Evolutionary conservation across 1,140 invertebrate species (phyloP).

Genomic region (Diorhabda elongata): DNA sequence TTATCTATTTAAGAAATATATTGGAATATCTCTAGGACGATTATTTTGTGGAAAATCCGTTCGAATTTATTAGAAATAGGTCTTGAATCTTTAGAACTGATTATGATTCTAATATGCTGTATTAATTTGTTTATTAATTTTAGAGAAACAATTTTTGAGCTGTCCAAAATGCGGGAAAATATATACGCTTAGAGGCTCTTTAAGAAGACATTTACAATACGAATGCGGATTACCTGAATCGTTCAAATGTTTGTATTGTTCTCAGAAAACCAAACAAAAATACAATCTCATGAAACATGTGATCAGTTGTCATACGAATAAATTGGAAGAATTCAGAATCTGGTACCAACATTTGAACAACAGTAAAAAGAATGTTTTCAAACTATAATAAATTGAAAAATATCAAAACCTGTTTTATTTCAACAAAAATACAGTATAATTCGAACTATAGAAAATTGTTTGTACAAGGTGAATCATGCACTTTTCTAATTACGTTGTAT

Average conservation of each 20-base stretch:
- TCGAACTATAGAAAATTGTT: not conserved
- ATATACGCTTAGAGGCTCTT: slow-evolving; percentile 28
- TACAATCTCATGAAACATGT: slow-evolving; percentile 13
- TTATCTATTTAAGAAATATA: too few relatives aligned
- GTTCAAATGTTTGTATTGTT: slow-evolving; percentile 57
- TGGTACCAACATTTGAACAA: not conserved
- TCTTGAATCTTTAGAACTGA: too few relatives aligned
- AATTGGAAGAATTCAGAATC: slow-evolving; percentile 7
- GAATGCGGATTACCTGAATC: slow-evolving; percentile 40
- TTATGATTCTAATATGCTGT: too few relatives aligned
- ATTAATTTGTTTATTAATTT: too few relatives aligned
- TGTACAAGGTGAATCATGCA: not conserved
- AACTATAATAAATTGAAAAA: not conserved
- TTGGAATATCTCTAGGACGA: too few relatives aligned
- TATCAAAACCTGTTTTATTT: not conserved
- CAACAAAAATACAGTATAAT: not conserved
- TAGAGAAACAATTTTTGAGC: too few relatives aligned
- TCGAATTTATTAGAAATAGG: too few relatives aligned
- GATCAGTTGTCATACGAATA: not conserved
- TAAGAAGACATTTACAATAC: slow-evolving; percentile 36
- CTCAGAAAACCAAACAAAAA: slow-evolving; percentile 12
- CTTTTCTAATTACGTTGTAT: not conserved
- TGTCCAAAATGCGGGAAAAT: slow-evolving; percentile 34
- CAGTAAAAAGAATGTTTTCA: not conserved
- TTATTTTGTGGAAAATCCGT: too few relatives aligned